Base-by-base conservation (phyloP, 2,113 vertebrate genomes). In the Rhadina sibilatrix region DNA sequence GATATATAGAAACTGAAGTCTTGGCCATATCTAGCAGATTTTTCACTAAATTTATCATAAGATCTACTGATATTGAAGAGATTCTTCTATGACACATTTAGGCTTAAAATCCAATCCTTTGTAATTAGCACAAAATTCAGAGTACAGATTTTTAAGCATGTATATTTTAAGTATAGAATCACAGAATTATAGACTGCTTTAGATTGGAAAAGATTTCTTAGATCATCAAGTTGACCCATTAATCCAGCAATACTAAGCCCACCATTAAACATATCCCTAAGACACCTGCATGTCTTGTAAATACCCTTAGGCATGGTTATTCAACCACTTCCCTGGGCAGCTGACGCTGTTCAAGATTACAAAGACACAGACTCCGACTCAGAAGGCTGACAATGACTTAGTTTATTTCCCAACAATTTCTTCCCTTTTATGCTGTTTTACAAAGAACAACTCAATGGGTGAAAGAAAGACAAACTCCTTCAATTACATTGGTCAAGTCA, bases 181-280 rank as follows among this genome's bases (percentile, higher is more conserved):
- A 54, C 15, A 71, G 27, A 86, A 70, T 60, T 16, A 22, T 25
- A 63, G 16, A 42, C 2, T 53, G 3, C 5, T 21, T 74, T 42
- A 22, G 0, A 44, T 35, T 68, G 12, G 8, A 72, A 74, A 63
- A 52, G 6, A 31, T 6, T 2, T 82, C 15, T 37, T n/a, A 49
- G 23, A 37, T n/a, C 25, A 37, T 30, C 1, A 2, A 33, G 19
- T 47, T 6, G 4, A 69, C 22, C 5, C 1, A 5, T 25, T 17
- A 63, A 57, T 10, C 5, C 10, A 79, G 2, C 6, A 63, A 7
- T 59, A 10, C 6, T 12, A 63, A 59, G 10, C 10, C 38, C 16
- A 63, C 5, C 10, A 47, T 10, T 74, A 37, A 63, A 47, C 3
- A 11, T 5, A 11, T 31, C 18, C 15, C 6, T 17, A 42, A 76